A percentile compares a stretch with the other conserved stretches of the same genome.
phyloP scores from a whole-genome alignment of 2,797 vertebrate species.

The Fundulus diaphanus region DNA sequence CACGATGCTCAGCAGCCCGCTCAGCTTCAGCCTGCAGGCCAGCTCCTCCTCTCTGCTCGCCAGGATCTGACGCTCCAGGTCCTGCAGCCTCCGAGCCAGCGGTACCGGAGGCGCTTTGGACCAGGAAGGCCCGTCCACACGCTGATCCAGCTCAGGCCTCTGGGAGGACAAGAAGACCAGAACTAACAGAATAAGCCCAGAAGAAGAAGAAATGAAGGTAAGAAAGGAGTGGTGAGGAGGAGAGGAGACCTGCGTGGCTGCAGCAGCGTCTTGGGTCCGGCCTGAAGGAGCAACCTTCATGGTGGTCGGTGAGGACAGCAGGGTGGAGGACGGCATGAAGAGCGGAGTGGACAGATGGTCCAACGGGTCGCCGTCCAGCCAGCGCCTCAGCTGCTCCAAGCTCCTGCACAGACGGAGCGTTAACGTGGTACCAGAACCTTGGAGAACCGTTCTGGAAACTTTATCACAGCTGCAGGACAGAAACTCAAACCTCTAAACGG shows the following conservation, averaged over 20 bases:
- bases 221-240: not conserved
- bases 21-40: slow-evolving; percentile 85
- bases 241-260: slow-evolving; percentile 70
- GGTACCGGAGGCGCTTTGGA: slow-evolving; percentile 29
- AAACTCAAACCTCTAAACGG: no score
- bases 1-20: slow-evolving; percentile 84
- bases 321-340: slow-evolving; percentile 88
- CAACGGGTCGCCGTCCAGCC: slow-evolving; percentile 77
- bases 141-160: slow-evolving; percentile 40
- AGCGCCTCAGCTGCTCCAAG: slow-evolving; percentile 85
- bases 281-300: slow-evolving; percentile 20
- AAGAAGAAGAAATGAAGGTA: not conserved
- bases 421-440: not conserved
- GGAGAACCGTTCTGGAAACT: no score
- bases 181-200: not conserved
- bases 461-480: no score
- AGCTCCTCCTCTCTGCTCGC: slow-evolving; percentile 84
- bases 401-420: slow-evolving; percentile 75
- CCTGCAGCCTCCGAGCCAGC: slow-evolving; percentile 77
- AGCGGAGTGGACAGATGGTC: slow-evolving; percentile 79
- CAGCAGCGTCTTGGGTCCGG: not conserved
- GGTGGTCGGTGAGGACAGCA: slow-evolving; percentile 77
- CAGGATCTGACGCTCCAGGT: slow-evolving; percentile 81
- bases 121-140: slow-evolving; percentile 4
- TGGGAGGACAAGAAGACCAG: slow-evolving; percentile 28